A percentile compares a stretch with the other conserved stretches of the same genome.
phyloP scores from a whole-genome alignment of 2,888 invertebrate species.

The Heliothis peltigera region DNA sequence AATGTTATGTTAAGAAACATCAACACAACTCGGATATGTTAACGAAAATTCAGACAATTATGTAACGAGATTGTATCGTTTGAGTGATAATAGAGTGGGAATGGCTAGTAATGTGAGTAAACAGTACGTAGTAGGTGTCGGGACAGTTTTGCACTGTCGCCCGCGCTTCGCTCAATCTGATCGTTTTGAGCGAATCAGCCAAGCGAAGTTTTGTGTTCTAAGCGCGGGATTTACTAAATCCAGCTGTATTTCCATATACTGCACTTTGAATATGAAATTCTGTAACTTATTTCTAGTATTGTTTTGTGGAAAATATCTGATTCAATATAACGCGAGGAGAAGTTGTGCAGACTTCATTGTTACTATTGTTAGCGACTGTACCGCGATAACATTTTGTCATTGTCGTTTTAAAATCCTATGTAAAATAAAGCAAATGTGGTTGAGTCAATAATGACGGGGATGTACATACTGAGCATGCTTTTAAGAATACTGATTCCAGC shows the following conservation, averaged over 20 bases:
- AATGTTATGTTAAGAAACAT: conserved; percentile 39
- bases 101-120: not conserved
- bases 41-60: conserved; percentile 18
- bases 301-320: conserved; percentile 46
- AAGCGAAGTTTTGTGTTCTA: conserved; percentile 76
- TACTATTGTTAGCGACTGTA: conserved; percentile 9
- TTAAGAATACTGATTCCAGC: not conserved
- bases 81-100: conserved; percentile 30
- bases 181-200: conserved; percentile 74
- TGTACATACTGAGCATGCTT: not conserved
- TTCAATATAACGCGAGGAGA: conserved; percentile 35
- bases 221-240: conserved; percentile 75
- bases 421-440: not conserved
- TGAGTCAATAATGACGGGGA: not conserved
- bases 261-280: conserved; percentile 64
- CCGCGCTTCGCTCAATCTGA: conserved; percentile 68
- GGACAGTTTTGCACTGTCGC: conserved; percentile 67
- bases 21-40: conserved; percentile 21
- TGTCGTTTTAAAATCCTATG: conserved; percentile 8
- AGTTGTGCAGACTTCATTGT: conserved; percentile 21
- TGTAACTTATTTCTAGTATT: conserved; percentile 56
- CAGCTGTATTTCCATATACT: conserved; percentile 62
- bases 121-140: conserved; percentile 32
- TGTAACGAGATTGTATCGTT: conserved; percentile 1
- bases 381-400: conserved; percentile 10